A percentile compares a stretch with the other conserved stretches of the same genome.
Conservation (phyloP, 1,140 invertebrate species). For the Solenopsis invicta region DNA sequence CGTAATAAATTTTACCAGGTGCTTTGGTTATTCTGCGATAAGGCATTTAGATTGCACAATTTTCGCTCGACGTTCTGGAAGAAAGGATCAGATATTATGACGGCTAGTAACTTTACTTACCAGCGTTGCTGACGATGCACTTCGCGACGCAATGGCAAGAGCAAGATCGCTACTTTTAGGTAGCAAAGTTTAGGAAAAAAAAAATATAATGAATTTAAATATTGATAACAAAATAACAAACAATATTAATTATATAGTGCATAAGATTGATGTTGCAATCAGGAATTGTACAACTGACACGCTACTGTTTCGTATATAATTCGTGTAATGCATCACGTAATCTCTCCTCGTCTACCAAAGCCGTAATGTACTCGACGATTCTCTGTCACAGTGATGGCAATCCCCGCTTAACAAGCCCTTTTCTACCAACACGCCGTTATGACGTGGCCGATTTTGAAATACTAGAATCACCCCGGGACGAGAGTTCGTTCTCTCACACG, state of each 20-base stretch:
- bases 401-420: conserved; percentile 38
- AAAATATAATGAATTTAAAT: background rate
- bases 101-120: background rate
- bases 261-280: background rate
- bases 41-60: conserved; percentile 32
- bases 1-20: conserved; percentile 53
- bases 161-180: background rate
- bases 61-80: conserved; percentile 29
- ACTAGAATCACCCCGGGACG: background rate
- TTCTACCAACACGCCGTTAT: conserved; percentile 37
- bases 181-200: background rate
- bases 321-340: background rate
- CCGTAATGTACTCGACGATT: conserved; percentile 11
- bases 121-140: conserved; percentile 23
- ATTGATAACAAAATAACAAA: background rate
- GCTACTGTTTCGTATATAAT: background rate
- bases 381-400: background rate
- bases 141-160: background rate
- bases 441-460: conserved; percentile 56
- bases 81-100: conserved; percentile 28
- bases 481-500: conserved; percentile 30
- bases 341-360: background rate
- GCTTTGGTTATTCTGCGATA: conserved; percentile 41
- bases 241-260: background rate
- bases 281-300: background rate